phyloP scores from a whole-genome alignment of 1,140 invertebrate genomes.

The Andrena cerasifolii region DNA sequence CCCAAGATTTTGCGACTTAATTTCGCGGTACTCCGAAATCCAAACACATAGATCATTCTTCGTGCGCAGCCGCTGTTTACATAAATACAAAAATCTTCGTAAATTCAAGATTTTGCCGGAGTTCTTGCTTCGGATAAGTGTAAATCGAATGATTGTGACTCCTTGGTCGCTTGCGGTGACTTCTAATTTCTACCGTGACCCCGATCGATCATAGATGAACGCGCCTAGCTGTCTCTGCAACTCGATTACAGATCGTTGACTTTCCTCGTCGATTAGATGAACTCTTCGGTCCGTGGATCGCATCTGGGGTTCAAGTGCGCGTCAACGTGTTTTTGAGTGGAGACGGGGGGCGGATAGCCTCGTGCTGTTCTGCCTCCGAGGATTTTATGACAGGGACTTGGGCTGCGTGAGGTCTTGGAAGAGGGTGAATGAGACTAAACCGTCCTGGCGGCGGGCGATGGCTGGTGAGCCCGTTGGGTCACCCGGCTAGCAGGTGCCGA shows the following conservation, averaged over 20 bases:
- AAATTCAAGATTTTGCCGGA: no score
- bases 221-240: conserved; percentile 23
- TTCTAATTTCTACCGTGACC: conserved; percentile 52
- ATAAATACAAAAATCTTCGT: not conserved
- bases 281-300: not conserved
- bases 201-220: conserved; percentile 52
- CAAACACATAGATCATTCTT: conserved; percentile 1
- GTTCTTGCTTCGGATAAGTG: no score
- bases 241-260: conserved; percentile 51
- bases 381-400: no score
- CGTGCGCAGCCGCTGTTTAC: no score
- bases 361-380: no score
- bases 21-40: not conserved
- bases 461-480: no score
- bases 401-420: no score
- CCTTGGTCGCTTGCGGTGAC: conserved; percentile 6
- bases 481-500: no score
- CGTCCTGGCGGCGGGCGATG: no score
- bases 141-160: conserved; percentile 11
- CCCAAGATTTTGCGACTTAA: not conserved
- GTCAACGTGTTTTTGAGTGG: not conserved
- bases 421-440: no score
- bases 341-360: no score
- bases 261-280: not conserved
- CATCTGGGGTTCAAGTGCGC: not conserved